Base-by-base conservation (phyloP, 2,888 invertebrate species). In the Stenodera caucasica region DNA sequence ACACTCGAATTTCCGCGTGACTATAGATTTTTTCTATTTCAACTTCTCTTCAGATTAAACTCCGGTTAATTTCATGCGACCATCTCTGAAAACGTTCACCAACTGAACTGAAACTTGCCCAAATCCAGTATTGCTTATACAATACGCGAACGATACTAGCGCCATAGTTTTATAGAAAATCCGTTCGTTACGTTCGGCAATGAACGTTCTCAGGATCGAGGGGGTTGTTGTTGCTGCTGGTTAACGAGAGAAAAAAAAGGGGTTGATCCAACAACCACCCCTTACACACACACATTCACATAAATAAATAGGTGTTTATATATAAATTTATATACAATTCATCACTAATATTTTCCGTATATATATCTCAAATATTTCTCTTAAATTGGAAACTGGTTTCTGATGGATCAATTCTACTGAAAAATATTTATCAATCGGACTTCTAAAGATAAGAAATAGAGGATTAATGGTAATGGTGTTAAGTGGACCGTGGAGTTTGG, bases 391-490 rank as follows among this genome's bases (percentile, higher is more conserved):
- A 40, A 40, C 40, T 40, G 40, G 40, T 40, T 40, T 40, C 40
- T 40, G 21, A 40, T 40, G 40, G 40, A 40, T 40, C 40, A 40
- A 40, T 40, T 35, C 40, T 18, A 40, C 21, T 40, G 21, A 40
- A 40, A 40, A 40, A 40, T 40, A 18, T 18, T 40, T 40, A 40
- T 40, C 40, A 40, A 40, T 40, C 37, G 37, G 37, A 37, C 37
- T 37, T 37, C 15, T 37, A 15, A 12, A 40, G 40, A 40, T 40
- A 40, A 40, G 40, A 40, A 37, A 40, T 40, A 18, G 40, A 18
- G 40, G 40, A 40, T 40, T 40, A 12, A 40, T 40, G 40, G 40
- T 40, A 40, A 40, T 40, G 40, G 40, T 40, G 40, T 40, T 40
- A 40, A 40, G 40, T 40, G 40, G 40, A 40, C 40, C 40, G 21